These are phyloP conservation scores for Entomobrya multifasciata DNA, from an alignment of 2,888 invertebrate species.

Conservation along the genomic window DNA sequence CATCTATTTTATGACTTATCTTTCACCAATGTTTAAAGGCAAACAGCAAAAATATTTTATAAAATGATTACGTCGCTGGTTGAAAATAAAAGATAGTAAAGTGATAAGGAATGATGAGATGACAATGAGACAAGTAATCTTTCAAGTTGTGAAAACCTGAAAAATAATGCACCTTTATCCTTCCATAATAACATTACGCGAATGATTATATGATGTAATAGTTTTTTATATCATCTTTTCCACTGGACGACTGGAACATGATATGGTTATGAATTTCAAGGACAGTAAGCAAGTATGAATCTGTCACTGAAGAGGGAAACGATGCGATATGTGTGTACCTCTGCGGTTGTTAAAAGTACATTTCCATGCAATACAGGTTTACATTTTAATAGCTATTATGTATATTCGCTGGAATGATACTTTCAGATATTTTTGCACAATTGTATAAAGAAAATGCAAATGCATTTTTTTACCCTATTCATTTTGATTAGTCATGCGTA, in stretches of 20 bases:
- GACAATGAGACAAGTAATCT: not conserved
- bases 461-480: not conserved
- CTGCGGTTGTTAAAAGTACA: not conserved
- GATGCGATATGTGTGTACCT: too few relatives aligned
- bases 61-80: slow-evolving; percentile 32
- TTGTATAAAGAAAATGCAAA: slow-evolving; percentile 21
- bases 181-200: not conserved
- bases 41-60: not conserved
- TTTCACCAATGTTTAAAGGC: slow-evolving; percentile 9
- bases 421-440: not conserved
- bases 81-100: not conserved
- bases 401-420: not conserved
- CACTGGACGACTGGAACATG: slow-evolving; percentile 40
- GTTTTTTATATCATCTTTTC: slow-evolving; percentile 49
- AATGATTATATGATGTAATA: slow-evolving; percentile 53
- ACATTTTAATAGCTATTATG: not conserved
- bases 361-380: not conserved
- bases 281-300: slow-evolving; percentile 16
- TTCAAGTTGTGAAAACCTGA: not conserved
- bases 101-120: not conserved
- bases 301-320: not conserved
- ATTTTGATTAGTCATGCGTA: slow-evolving; percentile 29
- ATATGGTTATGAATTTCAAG: slow-evolving; percentile 49
- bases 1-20: not conserved
- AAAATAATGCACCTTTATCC: not conserved